Base-by-base conservation (phyloP, 2,888 invertebrate species). In the Gastrophysa polygoni region DNA sequence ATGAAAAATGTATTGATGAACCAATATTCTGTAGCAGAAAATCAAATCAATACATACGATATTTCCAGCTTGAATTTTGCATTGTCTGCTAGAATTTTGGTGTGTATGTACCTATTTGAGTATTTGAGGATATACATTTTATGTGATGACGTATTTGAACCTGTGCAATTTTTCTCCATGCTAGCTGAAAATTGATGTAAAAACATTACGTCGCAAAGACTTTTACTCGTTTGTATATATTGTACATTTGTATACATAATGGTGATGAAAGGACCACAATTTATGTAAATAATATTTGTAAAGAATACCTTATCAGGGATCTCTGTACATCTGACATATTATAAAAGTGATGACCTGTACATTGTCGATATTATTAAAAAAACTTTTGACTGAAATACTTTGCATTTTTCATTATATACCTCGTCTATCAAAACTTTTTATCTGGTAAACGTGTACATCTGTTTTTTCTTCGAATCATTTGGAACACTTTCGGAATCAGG, bases 241-340 rank as follows among this genome's bases (percentile, higher is more conserved):
- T 66, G 67, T 66, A 69, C 52, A 67, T 68, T 66, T 68, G 61
- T 67, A 63, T 56, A 67, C 67, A 65, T 63, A 57, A 34, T 29
- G 17, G 32, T 24, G 47, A 43, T 29, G 14, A 34, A 34, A 43
- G 43, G 24, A 57, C 50, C 49, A 59, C 49, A 44, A 64, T 49
- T n/a, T 16, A 59, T 71, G 71, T 70, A 73, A 73, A 70, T 68
- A 69, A 60, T 69, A n/a, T 70, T 71, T 75, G 74, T 75, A 74
- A 71, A 74, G 73, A 74, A 66, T 69, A 68, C 71, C 73, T 69
- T 68, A 76, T 79, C 78, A 79, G 78, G 77, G 78, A 78, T 78
- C 77, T 79, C 77, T 79, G 76, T 78, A 76, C 75, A 77, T 77
- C 75, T 75, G 69, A 63, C 68, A 61, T 48, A 64, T 57, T 57